Evolutionary conservation across 2,113 vertebrate genomes (phyloP), one percentile per base, ranked within the genome.

Genomic region (Barbus barbus): DNA sequence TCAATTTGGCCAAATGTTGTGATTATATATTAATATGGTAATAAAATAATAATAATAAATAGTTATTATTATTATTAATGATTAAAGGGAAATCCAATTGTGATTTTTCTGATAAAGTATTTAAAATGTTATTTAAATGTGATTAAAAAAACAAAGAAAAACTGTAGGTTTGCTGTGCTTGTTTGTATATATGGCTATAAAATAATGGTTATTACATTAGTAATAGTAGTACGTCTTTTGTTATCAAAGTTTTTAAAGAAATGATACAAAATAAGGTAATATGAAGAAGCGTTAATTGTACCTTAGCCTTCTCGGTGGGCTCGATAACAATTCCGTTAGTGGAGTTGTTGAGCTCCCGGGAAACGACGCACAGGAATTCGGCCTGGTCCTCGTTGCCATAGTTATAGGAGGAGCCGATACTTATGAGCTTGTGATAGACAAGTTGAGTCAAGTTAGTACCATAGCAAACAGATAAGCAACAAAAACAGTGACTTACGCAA

Each of bases 291-390:
- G 9, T 44, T 44, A 13, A 58, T 9, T 94, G 95, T 85, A 99
- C 97, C 97, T 99, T 99, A 69, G 97, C 98, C 93, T 99, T 99
- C 92, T 99, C 97, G 0, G 97, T 99, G 3, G 98, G 97, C 90
- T 99, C 98, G 87, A 99, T 99, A 88, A 99, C 98, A 12, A 99
- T 96, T 91, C 98, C 97, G 0, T 99, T 99, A 90, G 97, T 98
- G 31, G 97, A 98, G 89, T 99, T 99, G 92, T 99, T 99, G 85
- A 99, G 96, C 88, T 99, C 97, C 91, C 98, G 95, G 85, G 98
- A 99, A 87, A 99, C 98, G 0, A 99, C 98, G 0, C 97, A 99
- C 85, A 99, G 95, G 93, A 99, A 99, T 90, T 99, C 98, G 0
- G 97, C 97, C 93, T 99, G 98, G 91, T 99, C 98, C 91, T 99